Conservation (phyloP, 2,113 vertebrate genomes). For the Siniperca chuatsi region DNA sequence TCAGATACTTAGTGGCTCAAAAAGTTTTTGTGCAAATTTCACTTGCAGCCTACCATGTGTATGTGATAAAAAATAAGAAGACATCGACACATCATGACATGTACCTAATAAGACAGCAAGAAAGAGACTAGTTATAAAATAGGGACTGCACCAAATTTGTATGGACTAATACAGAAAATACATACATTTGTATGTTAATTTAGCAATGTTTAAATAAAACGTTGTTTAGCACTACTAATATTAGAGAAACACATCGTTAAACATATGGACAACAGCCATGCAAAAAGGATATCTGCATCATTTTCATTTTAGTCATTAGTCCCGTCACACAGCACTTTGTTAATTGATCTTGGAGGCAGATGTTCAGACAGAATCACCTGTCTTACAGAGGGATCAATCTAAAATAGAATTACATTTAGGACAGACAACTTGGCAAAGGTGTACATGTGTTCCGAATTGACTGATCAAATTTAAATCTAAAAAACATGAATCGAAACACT, state of each 20-base stretch:
- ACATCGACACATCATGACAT: background rate
- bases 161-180: background rate
- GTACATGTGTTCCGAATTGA: conserved; percentile 70
- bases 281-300: background rate
- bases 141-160: background rate
- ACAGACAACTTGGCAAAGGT: conserved; percentile 67
- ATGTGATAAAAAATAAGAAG: background rate
- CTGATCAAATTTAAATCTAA: conserved; percentile 77
- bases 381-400: conserved; percentile 27
- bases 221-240: background rate
- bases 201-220: background rate
- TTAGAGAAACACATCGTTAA: background rate
- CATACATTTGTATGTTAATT: background rate
- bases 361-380: conserved; percentile 38
- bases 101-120: background rate
- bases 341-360: conserved; percentile 31
- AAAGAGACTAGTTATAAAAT: background rate
- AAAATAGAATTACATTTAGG: conserved; percentile 48
- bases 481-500: conserved; percentile 76
- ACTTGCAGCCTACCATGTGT: background rate
- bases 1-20: background rate
- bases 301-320: conserved; percentile 12
- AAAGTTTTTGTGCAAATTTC: conserved; percentile 13
- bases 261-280: background rate
- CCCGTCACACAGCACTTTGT: background rate